Evolutionary conservation across 2,113 vertebrate genomes (phyloP).

Genomic region (Urocitellus parryii): DNA sequence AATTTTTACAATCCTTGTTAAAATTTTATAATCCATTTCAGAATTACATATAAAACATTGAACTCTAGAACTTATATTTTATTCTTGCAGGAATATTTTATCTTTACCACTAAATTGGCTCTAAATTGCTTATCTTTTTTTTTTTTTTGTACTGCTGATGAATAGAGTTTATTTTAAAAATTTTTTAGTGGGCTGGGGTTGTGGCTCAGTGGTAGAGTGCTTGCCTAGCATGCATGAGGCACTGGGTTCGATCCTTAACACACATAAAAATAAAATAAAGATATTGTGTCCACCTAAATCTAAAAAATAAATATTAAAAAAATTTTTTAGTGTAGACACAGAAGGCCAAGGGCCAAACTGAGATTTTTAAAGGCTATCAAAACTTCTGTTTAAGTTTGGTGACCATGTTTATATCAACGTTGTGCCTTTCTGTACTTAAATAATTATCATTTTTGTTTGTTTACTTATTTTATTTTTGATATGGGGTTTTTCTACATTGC

Average conservation of each 20-base stretch:
- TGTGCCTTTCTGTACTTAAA: conserved; percentile 2
- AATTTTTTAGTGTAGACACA: background rate
- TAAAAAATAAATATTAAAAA: no score
- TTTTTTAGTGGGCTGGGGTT: background rate
- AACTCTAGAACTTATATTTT: conserved; percentile 48
- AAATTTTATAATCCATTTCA: conserved; percentile 9
- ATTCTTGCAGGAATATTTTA: conserved; percentile 45
- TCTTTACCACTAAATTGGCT: conserved; percentile 33
- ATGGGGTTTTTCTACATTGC: background rate
- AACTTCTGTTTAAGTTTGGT: conserved; percentile 16
- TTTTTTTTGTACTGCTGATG: background rate
- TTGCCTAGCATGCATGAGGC: no score
- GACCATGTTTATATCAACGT: conserved; percentile 18
- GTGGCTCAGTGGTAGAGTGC: no score
- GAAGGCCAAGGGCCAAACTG: background rate
- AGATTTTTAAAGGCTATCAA: conserved; percentile 47
- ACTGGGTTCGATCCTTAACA: no score
- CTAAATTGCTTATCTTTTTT: conserved; percentile 35
- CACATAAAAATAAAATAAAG: no score
- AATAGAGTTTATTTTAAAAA: conserved; percentile 57
- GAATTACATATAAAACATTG: conserved; percentile 30
- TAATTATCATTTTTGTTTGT: background rate
- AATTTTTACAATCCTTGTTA: conserved; percentile 17
- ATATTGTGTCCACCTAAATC: no score
- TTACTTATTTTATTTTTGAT: background rate